These are phyloP conservation scores for Arrhopalites spinosus DNA, from an alignment of 2,888 invertebrate species.

Conservation along the genomic window DNA sequence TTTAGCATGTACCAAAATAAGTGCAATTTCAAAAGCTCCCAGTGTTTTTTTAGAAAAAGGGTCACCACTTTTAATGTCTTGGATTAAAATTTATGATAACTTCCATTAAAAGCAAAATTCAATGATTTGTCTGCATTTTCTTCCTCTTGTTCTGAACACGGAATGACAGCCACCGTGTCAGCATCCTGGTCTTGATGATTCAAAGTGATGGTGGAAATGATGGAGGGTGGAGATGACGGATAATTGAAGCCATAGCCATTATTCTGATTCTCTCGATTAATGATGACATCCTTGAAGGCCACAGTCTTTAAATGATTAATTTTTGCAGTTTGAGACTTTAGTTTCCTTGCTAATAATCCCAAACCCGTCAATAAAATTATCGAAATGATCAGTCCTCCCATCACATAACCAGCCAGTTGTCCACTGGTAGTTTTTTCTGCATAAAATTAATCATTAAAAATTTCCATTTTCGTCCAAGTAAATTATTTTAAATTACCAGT, in stretches of 20 bases:
- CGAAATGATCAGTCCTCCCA: too few relatives aligned
- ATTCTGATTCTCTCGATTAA: conserved; percentile 1
- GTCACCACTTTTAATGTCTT: too few relatives aligned
- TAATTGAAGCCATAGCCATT: not conserved
- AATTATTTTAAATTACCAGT: not conserved
- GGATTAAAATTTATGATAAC: not conserved
- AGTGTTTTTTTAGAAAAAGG: too few relatives aligned
- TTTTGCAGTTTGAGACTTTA: not conserved
- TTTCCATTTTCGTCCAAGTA: not conserved
- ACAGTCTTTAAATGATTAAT: conserved; percentile 17
- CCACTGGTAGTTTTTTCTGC: not conserved
- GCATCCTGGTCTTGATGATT: not conserved
- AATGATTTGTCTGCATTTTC: not conserved
- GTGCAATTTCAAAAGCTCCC: too few relatives aligned
- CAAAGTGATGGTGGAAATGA: not conserved
- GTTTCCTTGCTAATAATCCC: not conserved
- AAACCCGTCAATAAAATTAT: not conserved
- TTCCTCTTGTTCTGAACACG: not conserved
- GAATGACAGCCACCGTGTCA: not conserved
- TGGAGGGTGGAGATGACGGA: too few relatives aligned
- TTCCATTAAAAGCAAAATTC: not conserved
- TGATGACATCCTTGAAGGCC: conserved; percentile 24
- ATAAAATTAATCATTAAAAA: not conserved
- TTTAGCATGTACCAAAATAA: too few relatives aligned
- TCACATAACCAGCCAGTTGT: not conserved